Evolutionary conservation across 1,140 invertebrate genomes (phyloP).

Genomic region (Pseudoatta argentina): DNA sequence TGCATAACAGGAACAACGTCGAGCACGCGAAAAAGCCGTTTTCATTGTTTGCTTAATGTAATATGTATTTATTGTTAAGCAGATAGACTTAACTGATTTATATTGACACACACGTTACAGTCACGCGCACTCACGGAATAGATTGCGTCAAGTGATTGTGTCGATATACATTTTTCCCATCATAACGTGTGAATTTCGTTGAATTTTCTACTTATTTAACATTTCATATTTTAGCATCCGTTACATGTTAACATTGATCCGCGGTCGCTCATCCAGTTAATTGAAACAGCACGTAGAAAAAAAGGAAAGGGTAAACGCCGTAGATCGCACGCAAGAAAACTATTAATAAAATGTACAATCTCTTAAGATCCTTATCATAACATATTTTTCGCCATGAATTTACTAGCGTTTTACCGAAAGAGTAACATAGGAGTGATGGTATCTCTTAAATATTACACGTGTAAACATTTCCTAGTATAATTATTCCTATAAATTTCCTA

Average conservation of each 20-base stretch:
- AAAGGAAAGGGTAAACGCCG: background rate
- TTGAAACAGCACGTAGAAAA: background rate
- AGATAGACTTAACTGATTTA: conserved; percentile 39
- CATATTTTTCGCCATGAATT: conserved; percentile 22
- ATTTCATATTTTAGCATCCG: background rate
- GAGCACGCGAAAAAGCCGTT: conserved; percentile 61
- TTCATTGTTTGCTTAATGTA: conserved; percentile 36
- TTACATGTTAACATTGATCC: background rate
- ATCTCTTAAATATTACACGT: background rate
- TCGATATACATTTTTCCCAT: conserved; percentile 21
- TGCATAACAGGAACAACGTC: conserved; percentile 63
- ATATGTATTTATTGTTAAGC: conserved; percentile 49
- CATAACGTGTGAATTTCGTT: background rate
- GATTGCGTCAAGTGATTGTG: conserved; percentile 18
- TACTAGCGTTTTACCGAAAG: background rate
- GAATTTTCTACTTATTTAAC: conserved; percentile 53
- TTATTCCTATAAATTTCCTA: no score
- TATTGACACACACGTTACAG: background rate
- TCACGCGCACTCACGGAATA: conserved; percentile 15
- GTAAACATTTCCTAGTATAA: background rate
- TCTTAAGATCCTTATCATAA: conserved; percentile 52
- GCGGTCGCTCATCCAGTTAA: conserved; percentile 1
- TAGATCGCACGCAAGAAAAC: conserved; percentile 28
- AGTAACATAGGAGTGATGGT: background rate
- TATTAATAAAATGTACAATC: conserved; percentile 52